Conservation (phyloP, 2,888 invertebrate species). For the Thereva nobilitata region DNA sequence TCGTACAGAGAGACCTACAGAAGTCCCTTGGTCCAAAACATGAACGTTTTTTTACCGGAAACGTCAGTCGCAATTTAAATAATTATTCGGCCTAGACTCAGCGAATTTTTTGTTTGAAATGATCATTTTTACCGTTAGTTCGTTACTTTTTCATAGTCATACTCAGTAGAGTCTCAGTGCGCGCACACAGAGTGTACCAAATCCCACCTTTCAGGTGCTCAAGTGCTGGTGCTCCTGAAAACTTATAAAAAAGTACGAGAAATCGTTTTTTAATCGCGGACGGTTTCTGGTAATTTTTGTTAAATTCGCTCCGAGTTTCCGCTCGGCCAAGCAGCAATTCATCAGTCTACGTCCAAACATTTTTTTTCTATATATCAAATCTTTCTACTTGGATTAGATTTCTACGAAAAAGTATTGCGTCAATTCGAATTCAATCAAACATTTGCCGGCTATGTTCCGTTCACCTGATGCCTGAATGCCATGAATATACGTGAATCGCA, state of each 20-base stretch:
- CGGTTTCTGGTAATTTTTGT: conserved; percentile 12
- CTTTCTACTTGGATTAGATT: conserved; percentile 14
- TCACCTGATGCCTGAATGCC: conserved; percentile 13
- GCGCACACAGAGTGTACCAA: too few relatives aligned
- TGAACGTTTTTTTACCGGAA: too few relatives aligned
- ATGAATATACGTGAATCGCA: neutral
- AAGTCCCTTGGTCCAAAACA: too few relatives aligned
- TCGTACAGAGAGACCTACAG: too few relatives aligned
- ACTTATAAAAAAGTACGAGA: conserved; percentile 20
- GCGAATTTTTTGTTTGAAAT: too few relatives aligned
- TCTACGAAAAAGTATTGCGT: conserved; percentile 8
- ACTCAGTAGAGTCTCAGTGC: too few relatives aligned
- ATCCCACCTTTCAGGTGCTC: too few relatives aligned
- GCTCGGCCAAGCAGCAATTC: conserved; percentile 11
- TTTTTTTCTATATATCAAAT: conserved; percentile 4
- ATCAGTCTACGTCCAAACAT: conserved; percentile 3
- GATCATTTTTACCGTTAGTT: too few relatives aligned
- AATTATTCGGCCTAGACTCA: too few relatives aligned
- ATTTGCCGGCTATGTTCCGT: neutral
- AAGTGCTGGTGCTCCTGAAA: too few relatives aligned
- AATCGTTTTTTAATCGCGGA: conserved; percentile 28
- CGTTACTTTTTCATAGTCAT: too few relatives aligned
- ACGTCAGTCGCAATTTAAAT: too few relatives aligned
- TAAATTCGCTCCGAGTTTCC: conserved; percentile 10
- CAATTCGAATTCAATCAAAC: conserved; percentile 21